Base-by-base conservation (phyloP, 2,113 vertebrate species). In the Paramormyrops kingsleyae region DNA sequence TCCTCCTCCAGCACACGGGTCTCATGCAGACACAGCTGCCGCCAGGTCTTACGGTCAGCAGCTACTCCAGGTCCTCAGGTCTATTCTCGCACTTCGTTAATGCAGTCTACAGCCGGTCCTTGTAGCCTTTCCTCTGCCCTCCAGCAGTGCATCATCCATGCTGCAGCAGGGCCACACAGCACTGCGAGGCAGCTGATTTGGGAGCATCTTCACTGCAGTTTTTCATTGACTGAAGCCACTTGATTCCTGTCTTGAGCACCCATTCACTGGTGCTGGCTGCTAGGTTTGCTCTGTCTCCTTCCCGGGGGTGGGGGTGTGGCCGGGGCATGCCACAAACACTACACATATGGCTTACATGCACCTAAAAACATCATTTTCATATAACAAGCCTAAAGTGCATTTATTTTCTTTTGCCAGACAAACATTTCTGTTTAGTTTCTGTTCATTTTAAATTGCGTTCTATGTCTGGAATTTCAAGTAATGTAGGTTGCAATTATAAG, bases 171-270 rank as follows among this genome's bases (percentile, higher is more conserved):
- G 62, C 62, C 62, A 31, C 4, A 70, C n/a, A 70, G 62, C 9
- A 13, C 62, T 31, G 59, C 59, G 8, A 66, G 7, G 24, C 59
- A 66, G 59, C 59, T 4, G 62, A 70, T 31, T 70, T 70, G 27
- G n/a, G 27, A 70, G 27, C 62, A 31, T 70, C n/a, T 12, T 70
- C 3, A 70, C n/a, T 70, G 62, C 87, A 83, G 90, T 49, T 49
- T 88, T 62, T 91, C 87, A 91, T 89, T 89, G 88, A 83, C 83
- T 87, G 90, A 89, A 62, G 27, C 56, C 90, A 88, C 50, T 89
- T 87, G 89, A 50, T 87, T 86, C 80, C 89, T 52, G 62, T 88
- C 88, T 70, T 46, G 70, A 88, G 84, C 90, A 83, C 53, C 24
- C 59, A 89, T 89, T 88, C 53, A 74, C 44, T 88, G 66, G 90